Evolutionary conservation across 2,113 vertebrate genomes (phyloP).

Genomic region (Piprites chloris): DNA sequence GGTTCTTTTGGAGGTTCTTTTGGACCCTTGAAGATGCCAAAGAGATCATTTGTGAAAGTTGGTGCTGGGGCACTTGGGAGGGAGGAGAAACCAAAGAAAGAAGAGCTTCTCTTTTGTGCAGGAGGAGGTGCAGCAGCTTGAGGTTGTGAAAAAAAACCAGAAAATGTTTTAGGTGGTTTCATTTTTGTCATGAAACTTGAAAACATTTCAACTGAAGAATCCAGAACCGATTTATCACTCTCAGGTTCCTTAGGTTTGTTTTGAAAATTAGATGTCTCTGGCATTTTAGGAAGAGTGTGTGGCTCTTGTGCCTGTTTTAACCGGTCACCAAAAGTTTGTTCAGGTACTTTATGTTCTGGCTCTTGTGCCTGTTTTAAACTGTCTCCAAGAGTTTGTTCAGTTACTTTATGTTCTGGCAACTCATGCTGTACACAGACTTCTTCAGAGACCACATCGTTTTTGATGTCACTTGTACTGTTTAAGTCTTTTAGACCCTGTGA

Average conservation of each 20-base stretch:
- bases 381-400: too few relatives aligned
- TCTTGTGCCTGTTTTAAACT: too few relatives aligned
- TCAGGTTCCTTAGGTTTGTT: constrained; percentile 60
- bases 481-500: not conserved
- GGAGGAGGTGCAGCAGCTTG: constrained; percentile 68
- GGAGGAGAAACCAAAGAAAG: constrained; percentile 77
- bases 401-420: not conserved
- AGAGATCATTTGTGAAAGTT: constrained; percentile 79
- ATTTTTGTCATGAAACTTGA: constrained; percentile 88
- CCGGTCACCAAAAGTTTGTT: not conserved
- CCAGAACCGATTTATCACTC: constrained; percentile 74
- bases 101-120: constrained; percentile 77
- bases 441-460: constrained; percentile 10
- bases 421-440: not conserved
- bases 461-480: not conserved
- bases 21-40: constrained; percentile 81
- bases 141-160: constrained; percentile 82
- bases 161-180: constrained; percentile 79
- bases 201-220: constrained; percentile 82
- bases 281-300: not conserved
- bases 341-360: not conserved
- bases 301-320: constrained; percentile 1
- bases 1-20: constrained; percentile 64
- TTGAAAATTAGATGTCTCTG: not conserved
- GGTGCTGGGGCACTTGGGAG: constrained; percentile 69